Evolutionary conservation across 1,140 invertebrate genomes (phyloP).

Genomic region (Pseudobourletiella spinata): DNA sequence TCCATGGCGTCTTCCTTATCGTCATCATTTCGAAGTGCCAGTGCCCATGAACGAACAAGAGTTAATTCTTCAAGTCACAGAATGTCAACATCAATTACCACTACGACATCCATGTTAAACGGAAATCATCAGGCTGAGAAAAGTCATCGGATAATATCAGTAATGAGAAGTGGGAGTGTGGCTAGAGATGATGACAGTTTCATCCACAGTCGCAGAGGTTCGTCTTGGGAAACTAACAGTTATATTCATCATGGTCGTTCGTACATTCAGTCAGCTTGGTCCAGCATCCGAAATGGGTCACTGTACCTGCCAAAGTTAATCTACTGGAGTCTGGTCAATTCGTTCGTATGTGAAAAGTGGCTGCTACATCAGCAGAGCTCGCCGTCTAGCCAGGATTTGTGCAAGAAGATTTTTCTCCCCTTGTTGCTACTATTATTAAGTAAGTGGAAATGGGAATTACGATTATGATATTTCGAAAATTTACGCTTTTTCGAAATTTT

Average conservation of each 20-base stretch:
- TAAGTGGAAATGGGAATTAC: not conserved
- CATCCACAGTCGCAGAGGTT: not conserved
- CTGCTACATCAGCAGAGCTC: not conserved
- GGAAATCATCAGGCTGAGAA: not conserved
- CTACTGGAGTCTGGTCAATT: constrained; percentile 12
- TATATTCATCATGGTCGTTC: not conserved
- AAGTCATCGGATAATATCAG: not conserved
- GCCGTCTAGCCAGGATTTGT: not conserved
- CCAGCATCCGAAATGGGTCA: not conserved
- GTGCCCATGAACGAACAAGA: not conserved
- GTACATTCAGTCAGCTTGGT: not conserved
- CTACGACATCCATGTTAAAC: not conserved
- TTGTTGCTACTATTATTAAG: not conserved
- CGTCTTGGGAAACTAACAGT: not conserved
- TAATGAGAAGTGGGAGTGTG: not conserved
- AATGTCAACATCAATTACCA: not conserved
- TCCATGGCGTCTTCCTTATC: not conserved
- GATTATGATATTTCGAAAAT: not conserved
- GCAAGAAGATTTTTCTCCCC: not conserved
- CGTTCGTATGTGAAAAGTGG: constrained; percentile 20
- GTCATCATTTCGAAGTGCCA: not conserved
- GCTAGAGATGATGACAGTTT: not conserved
- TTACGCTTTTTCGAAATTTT: not conserved
- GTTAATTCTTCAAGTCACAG: not conserved
- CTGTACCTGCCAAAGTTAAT: not conserved